Evolutionary conservation across 2,113 vertebrate species (phyloP).

Genomic region (Donacobius atricapilla): DNA sequence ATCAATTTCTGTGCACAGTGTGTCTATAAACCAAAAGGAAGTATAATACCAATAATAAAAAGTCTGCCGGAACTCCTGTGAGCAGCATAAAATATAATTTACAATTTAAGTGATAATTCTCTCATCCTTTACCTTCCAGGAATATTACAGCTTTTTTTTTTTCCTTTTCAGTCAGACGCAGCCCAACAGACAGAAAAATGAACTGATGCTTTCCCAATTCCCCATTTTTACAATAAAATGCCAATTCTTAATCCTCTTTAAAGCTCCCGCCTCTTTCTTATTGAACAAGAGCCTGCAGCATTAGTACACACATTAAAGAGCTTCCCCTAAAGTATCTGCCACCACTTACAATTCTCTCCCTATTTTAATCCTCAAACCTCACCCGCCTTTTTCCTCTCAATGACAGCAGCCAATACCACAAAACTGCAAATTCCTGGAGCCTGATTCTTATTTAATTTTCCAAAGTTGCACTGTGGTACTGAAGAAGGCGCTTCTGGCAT

Average conservation of each 20-base stretch:
- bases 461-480: fast-evolving
- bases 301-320: neutral
- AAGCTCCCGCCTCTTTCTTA: neutral
- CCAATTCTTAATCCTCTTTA: neutral
- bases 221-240: neutral
- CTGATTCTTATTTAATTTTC: neutral
- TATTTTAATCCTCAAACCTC: neutral
- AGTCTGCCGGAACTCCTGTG: neutral
- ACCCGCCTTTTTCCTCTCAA: neutral
- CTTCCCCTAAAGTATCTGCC: neutral
- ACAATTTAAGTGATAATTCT: neutral
- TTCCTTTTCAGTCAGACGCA: neutral
- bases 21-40: neutral
- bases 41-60: neutral
- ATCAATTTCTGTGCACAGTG: neutral
- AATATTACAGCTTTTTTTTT: neutral
- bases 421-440: neutral
- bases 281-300: neutral
- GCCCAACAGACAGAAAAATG: neutral
- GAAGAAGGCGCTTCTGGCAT: neutral
- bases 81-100: neutral
- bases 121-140: neutral
- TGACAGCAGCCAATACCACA: neutral
- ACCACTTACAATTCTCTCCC: neutral
- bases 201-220: neutral